Percentiles rank a stretch among this genome's conserved stretches.
These are phyloP conservation scores for Eristalis tenax DNA, from an alignment of 2,888 invertebrate genomes.

Conservation along the genomic window DNA sequence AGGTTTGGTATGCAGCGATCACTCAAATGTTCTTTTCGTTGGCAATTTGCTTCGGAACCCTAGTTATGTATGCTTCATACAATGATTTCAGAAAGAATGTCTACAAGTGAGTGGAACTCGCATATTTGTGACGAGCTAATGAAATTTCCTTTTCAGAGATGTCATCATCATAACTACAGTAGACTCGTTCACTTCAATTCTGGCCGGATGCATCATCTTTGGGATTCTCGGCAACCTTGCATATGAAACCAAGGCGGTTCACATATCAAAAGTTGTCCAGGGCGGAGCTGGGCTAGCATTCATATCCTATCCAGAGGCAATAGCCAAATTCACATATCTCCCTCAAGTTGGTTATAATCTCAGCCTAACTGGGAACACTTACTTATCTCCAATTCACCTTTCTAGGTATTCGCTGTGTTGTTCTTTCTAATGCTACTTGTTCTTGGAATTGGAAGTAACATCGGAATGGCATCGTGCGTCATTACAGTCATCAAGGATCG, in stretches of 20 bases:
- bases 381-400: background rate
- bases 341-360: slow-evolving; percentile 81
- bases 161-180: slow-evolving; percentile 90
- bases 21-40: slow-evolving; percentile 86
- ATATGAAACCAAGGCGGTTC: slow-evolving; percentile 83
- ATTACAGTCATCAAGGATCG: slow-evolving; percentile 82
- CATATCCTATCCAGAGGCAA: slow-evolving; percentile 86
- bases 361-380: background rate
- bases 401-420: slow-evolving; percentile 82
- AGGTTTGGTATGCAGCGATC: slow-evolving; percentile 86
- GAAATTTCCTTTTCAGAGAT: slow-evolving; percentile 83
- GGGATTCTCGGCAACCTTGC: slow-evolving; percentile 92
- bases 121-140: background rate
- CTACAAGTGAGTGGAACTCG: slow-evolving; percentile 80
- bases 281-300: slow-evolving; percentile 91
- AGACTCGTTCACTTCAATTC: slow-evolving; percentile 90
- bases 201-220: slow-evolving; percentile 92
- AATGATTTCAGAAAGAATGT: slow-evolving; percentile 84
- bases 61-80: slow-evolving; percentile 85
- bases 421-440: slow-evolving; percentile 84
- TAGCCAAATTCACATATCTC: slow-evolving; percentile 82
- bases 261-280: slow-evolving; percentile 86
- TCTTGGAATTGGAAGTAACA: slow-evolving; percentile 82
- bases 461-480: slow-evolving; percentile 81
- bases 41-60: slow-evolving; percentile 84